phyloP scores from a whole-genome alignment of 2,797 vertebrate species.

The Acanthopagrus latus region DNA sequence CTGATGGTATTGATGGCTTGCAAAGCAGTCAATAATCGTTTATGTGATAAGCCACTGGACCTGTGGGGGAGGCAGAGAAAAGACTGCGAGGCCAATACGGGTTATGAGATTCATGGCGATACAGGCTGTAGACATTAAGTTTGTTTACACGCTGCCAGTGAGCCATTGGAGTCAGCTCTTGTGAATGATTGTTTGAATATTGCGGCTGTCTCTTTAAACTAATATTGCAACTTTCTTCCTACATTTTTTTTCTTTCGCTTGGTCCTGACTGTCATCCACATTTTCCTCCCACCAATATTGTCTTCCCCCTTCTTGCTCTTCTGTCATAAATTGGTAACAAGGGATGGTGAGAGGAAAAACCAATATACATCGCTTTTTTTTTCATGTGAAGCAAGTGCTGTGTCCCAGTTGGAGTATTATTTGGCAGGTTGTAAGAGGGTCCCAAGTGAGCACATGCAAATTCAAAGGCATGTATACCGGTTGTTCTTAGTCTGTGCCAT shows the following conservation, averaged over 20 bases:
- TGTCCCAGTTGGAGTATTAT: slow-evolving; percentile 68
- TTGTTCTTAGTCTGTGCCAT: slow-evolving; percentile 59
- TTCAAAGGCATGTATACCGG: slow-evolving; percentile 64
- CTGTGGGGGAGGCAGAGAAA: slow-evolving; percentile 62
- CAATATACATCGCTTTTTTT: slow-evolving; percentile 65
- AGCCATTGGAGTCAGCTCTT: slow-evolving; percentile 48
- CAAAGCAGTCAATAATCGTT: slow-evolving; percentile 78
- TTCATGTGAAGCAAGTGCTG: slow-evolving; percentile 47
- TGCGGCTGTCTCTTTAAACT: slow-evolving; percentile 70
- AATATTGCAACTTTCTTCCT: slow-evolving; percentile 59
- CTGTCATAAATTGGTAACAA: slow-evolving; percentile 70
- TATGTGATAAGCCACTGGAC: slow-evolving; percentile 78
- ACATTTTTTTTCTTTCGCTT: slow-evolving; percentile 6
- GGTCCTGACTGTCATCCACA: slow-evolving; percentile 50
- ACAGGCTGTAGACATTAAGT: slow-evolving; percentile 67
- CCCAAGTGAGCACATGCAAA: slow-evolving; percentile 76
- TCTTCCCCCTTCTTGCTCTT: slow-evolving; percentile 38
- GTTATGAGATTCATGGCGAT: slow-evolving; percentile 74
- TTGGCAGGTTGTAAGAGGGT: slow-evolving; percentile 66
- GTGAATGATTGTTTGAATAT: slow-evolving; percentile 73
- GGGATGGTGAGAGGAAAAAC: slow-evolving; percentile 65
- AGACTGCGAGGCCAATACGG: slow-evolving; percentile 54
- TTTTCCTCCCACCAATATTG: slow-evolving; percentile 55
- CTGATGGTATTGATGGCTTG: slow-evolving; percentile 74
- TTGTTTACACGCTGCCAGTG: slow-evolving; percentile 68